These are phyloP conservation scores for Coturnix japonica DNA, from an alignment of 2,113 vertebrate genomes.

Conservation along the genomic window DNA sequence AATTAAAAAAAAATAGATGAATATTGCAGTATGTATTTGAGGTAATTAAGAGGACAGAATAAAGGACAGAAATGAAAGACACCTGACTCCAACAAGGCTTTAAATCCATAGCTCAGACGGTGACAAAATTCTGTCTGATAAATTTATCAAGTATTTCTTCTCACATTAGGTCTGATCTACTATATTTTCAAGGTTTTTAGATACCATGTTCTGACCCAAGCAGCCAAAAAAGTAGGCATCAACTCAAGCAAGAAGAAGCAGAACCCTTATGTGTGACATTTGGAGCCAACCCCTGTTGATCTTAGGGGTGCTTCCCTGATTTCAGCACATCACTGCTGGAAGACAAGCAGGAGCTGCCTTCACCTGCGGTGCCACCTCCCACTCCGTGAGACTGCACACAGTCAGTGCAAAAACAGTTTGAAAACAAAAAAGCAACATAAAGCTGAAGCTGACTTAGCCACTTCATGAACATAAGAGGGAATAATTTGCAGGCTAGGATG, in stretches of 20 bases:
- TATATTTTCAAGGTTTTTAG: neutral
- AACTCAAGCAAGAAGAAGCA: neutral
- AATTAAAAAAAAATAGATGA: neutral
- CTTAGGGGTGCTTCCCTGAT: neutral
- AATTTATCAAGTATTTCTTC: neutral
- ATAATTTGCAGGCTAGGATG: neutral
- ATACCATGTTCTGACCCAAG: neutral
- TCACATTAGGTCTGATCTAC: neutral
- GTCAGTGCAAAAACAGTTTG: neutral
- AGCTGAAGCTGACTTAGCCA: neutral
- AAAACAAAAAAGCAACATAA: neutral
- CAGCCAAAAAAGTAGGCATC: neutral
- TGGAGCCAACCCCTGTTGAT: neutral
- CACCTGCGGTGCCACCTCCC: neutral
- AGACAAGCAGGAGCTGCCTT: neutral
- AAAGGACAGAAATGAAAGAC: neutral
- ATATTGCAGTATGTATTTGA: neutral
- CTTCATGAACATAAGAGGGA: constrained; percentile 18
- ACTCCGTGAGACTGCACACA: neutral
- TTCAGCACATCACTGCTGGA: neutral
- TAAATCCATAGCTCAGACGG: neutral
- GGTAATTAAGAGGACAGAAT: neutral
- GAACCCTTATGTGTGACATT: neutral
- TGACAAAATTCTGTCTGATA: neutral
- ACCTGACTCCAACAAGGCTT: neutral